Percentiles rank a stretch among this genome's conserved stretches.
These are phyloP conservation scores for Brenthis hecate DNA, from an alignment of 2,888 invertebrate species.

Conservation along the genomic window DNA sequence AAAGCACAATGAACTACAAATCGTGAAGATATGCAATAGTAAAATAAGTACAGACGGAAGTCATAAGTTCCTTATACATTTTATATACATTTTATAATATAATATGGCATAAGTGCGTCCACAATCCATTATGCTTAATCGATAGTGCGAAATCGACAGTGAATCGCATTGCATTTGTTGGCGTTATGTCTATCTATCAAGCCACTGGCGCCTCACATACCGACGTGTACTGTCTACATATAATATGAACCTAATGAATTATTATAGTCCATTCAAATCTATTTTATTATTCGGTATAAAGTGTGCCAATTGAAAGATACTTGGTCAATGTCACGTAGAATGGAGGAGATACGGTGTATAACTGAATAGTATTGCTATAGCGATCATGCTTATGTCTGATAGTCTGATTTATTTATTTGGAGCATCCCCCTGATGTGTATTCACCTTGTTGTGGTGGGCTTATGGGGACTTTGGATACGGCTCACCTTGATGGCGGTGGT, in stretches of 20 bases:
- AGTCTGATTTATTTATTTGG: too few relatives aligned
- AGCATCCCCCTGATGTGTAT: too few relatives aligned
- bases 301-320: too few relatives aligned
- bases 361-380: too few relatives aligned
- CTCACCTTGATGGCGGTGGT: too few relatives aligned
- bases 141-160: slow-evolving; percentile 29
- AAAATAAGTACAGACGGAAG: neutral
- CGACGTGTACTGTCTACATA: slow-evolving; percentile 24
- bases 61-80: slow-evolving; percentile 15
- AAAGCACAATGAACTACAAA: slow-evolving; percentile 5
- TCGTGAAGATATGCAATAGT: neutral
- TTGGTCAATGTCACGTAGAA: too few relatives aligned
- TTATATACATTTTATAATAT: slow-evolving; percentile 24
- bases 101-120: slow-evolving; percentile 18
- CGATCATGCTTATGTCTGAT: too few relatives aligned
- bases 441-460: too few relatives aligned
- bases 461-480: too few relatives aligned
- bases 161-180: slow-evolving; percentile 23
- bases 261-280: too few relatives aligned
- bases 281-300: neutral
- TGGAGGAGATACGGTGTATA: too few relatives aligned
- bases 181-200: slow-evolving; percentile 20
- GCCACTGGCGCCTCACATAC: slow-evolving; percentile 46
- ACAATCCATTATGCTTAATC: slow-evolving; percentile 28
- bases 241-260: slow-evolving; percentile 28